Percentiles rank a stretch among this genome's conserved stretches.
Evolutionary conservation across 2,888 invertebrate genomes (phyloP).

Genomic region (Acrobeloides nanus): DNA sequence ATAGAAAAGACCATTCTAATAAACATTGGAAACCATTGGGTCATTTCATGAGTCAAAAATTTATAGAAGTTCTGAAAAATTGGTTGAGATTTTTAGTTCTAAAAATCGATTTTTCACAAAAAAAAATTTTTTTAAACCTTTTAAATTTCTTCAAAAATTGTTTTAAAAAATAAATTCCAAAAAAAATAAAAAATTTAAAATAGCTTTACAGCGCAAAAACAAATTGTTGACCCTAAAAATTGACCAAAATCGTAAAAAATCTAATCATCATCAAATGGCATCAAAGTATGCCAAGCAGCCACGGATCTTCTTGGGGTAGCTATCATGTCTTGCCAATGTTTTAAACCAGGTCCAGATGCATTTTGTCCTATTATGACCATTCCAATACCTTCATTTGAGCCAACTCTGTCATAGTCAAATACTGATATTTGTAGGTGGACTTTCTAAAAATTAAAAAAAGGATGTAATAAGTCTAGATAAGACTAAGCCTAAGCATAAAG

Average conservation of each 20-base stretch:
- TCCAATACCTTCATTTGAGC: slow-evolving; percentile 97
- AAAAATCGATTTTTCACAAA: too few relatives aligned
- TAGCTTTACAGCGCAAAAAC: too few relatives aligned
- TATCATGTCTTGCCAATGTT: slow-evolving; percentile 98
- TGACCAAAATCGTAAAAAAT: background rate
- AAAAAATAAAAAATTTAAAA: too few relatives aligned
- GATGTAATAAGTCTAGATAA: background rate
- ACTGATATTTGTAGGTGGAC: slow-evolving; percentile 96
- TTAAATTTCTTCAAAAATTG: too few relatives aligned
- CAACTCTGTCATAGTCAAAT: slow-evolving; percentile 99
- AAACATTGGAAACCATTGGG: too few relatives aligned
- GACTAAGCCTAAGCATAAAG: background rate
- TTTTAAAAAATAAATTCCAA: too few relatives aligned
- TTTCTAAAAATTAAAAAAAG: slow-evolving; percentile 66
- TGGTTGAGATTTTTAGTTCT: too few relatives aligned
- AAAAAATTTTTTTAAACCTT: too few relatives aligned
- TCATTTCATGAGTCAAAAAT: too few relatives aligned
- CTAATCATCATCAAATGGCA: slow-evolving; percentile 74
- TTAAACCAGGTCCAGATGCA: slow-evolving; percentile 65
- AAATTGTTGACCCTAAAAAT: too few relatives aligned
- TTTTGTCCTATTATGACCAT: slow-evolving; percentile 93
- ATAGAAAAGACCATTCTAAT: too few relatives aligned
- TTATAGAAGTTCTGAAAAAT: too few relatives aligned
- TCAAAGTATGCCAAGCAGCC: slow-evolving; percentile 98
- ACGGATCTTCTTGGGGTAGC: slow-evolving; percentile 96